Evolutionary conservation across 2,888 invertebrate genomes (phyloP), one percentile per base, ranked within the genome.

Genomic region (Lycophotia porphyrea): DNA sequence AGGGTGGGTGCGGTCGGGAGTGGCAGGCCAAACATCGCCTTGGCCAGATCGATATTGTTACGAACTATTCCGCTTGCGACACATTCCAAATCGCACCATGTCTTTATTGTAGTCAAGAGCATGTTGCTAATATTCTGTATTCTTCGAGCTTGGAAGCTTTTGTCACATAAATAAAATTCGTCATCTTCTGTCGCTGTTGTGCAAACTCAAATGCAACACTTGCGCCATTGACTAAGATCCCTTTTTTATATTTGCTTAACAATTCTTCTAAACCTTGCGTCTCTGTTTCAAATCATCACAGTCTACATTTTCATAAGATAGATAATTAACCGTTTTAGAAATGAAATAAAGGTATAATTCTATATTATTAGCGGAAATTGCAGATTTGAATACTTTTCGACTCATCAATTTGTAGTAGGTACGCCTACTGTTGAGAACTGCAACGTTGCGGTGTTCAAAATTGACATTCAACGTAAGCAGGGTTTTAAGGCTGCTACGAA

Each of bases 1-100:
- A 91, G 78, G 90, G 88, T 92, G 91, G 96, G 96, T 93, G 96
- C 94, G 96, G 94, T 88, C 84, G 93, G 96, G 96, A 91, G 96
- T 88, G 96, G 94, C 95, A 91, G 89, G 88, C 88, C 94, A 96
- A 96, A 96, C 95, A 96, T 90, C 89, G 91, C 84, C 91, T 87
- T 88, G 91, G 85, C 87, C 89, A 93, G 93, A 96, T 96, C 96
- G 94, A 96, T 96, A 94, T 87, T 88, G 90, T 90, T 90, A 90
- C 88, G 93, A 90, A 93, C 93, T 93, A 95, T 95, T 95, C 94
- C 94, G 92, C 90, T 94, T 90, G 89, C 90, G 87, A 90, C 86
- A 90, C 85, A 86, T 87, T 80, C 81, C 85, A 82, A 88, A 86
- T 82, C 78, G 64, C 63, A 77, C 76, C n/a, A 74, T 65, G 44